phyloP scores from a whole-genome alignment of 1,140 invertebrate genomes.

The Centruroides sculpturatus region DNA sequence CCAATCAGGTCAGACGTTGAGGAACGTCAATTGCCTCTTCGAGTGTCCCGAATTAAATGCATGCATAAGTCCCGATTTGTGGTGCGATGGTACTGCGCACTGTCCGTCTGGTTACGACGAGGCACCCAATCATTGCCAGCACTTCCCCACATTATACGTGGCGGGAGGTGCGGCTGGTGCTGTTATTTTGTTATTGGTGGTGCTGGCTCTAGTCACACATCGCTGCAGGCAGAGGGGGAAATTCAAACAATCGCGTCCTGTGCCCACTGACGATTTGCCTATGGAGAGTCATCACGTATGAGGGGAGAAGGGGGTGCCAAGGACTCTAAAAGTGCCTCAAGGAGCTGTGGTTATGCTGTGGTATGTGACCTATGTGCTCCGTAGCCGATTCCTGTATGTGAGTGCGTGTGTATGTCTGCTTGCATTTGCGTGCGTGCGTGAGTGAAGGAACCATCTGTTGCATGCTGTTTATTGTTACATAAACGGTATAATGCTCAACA shows the following conservation, averaged over 20 bases:
- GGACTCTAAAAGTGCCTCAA: not conserved
- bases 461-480: too few species aligned
- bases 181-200: conserved; percentile 3
- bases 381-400: too few species aligned
- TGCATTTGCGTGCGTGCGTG: too few species aligned
- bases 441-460: too few species aligned
- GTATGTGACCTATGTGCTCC: too few species aligned
- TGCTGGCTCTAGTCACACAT: conserved; percentile 1
- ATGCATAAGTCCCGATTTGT: conserved; percentile 71
- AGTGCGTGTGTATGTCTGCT: too few species aligned
- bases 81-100: conserved; percentile 70
- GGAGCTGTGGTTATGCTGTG: too few species aligned
- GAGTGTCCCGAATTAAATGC: conserved; percentile 71
- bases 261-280: conserved; percentile 13
- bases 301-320: not conserved
- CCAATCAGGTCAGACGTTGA: conserved; percentile 34
- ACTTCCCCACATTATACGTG: conserved; percentile 15
- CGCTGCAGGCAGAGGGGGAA: conserved; percentile 4
- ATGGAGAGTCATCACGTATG: conserved; percentile 13
- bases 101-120: conserved; percentile 81
- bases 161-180: conserved; percentile 9
- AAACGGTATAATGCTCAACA: too few species aligned
- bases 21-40: conserved; percentile 45
- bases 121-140: conserved; percentile 43
- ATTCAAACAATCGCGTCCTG: conserved; percentile 10